These are phyloP conservation scores for Melopsittacus undulatus DNA, from an alignment of 2,797 vertebrate species.

Conservation along the genomic window DNA sequence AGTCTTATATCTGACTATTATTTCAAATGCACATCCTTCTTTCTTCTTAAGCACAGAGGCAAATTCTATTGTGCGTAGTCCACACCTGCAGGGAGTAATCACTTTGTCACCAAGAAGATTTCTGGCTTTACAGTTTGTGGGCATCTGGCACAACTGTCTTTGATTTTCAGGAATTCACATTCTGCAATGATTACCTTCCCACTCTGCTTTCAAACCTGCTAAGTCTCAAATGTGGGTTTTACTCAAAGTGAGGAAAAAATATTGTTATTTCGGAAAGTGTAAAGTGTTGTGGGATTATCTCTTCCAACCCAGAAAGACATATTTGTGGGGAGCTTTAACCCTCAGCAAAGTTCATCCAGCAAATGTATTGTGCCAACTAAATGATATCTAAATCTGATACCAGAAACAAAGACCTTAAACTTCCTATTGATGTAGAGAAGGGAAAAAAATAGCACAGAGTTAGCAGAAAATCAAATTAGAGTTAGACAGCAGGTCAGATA, in stretches of 20 bases:
- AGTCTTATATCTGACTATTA: background rate
- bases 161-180: background rate
- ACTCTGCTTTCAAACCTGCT: background rate
- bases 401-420: background rate
- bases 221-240: background rate
- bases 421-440: background rate
- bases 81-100: background rate
- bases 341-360: background rate
- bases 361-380: background rate
- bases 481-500: background rate
- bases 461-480: background rate
- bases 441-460: background rate
- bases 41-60: background rate
- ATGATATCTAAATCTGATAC: background rate
- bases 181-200: background rate
- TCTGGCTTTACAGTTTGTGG: background rate
- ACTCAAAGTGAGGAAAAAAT: background rate
- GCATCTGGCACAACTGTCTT: background rate
- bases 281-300: background rate
- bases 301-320: background rate
- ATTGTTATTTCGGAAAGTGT: background rate
- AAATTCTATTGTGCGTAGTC: background rate
- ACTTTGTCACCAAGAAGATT: background rate
- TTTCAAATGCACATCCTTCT: background rate
- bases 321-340: background rate